These are phyloP conservation scores for Aleiodes sp. DNA, from an alignment of 1,140 invertebrate species.

Conservation along the genomic window DNA sequence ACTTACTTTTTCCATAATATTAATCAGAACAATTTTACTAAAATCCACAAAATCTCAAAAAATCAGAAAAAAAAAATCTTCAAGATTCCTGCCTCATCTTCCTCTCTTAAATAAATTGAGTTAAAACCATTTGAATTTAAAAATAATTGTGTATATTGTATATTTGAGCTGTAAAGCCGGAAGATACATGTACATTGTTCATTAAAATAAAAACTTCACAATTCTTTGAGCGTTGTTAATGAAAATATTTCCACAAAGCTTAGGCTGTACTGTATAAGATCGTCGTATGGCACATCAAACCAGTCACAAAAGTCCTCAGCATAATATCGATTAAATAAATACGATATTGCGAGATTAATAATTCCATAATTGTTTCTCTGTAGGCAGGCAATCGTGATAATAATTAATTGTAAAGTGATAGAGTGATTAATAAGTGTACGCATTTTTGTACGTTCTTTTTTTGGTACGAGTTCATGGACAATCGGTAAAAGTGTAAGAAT, in stretches of 20 bases:
- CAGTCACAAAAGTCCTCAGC: slow-evolving; percentile 60
- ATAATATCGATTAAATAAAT: slow-evolving; percentile 52
- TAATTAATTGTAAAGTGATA: slow-evolving; percentile 47
- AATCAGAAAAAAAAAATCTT: too few relatives aligned
- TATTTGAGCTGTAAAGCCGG: slow-evolving; percentile 1
- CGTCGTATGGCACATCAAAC: slow-evolving; percentile 58
- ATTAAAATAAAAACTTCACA: slow-evolving; percentile 40
- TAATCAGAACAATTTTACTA: too few relatives aligned
- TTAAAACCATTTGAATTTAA: not conserved
- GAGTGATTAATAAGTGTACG: slow-evolving; percentile 46
- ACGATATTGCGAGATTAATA: slow-evolving; percentile 58
- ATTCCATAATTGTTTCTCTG: slow-evolving; percentile 48
- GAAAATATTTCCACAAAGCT: slow-evolving; percentile 60
- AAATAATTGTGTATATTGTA: not conserved
- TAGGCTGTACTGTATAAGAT: slow-evolving; percentile 58
- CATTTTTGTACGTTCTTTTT: slow-evolving; percentile 48
- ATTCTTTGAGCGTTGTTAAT: slow-evolving; percentile 51
- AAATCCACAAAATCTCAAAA: too few relatives aligned
- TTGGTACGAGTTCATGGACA: slow-evolving; percentile 48
- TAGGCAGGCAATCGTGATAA: slow-evolving; percentile 49
- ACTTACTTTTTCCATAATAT: too few relatives aligned
- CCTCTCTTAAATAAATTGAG: not conserved
- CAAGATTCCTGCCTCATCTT: too few relatives aligned
- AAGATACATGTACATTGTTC: not conserved
- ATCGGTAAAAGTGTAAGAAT: slow-evolving; percentile 50